Percentiles rank a stretch among this genome's conserved stretches.
phyloP scores from a whole-genome alignment of 1,140 invertebrate genomes.

The Mercenaria mercenaria region DNA sequence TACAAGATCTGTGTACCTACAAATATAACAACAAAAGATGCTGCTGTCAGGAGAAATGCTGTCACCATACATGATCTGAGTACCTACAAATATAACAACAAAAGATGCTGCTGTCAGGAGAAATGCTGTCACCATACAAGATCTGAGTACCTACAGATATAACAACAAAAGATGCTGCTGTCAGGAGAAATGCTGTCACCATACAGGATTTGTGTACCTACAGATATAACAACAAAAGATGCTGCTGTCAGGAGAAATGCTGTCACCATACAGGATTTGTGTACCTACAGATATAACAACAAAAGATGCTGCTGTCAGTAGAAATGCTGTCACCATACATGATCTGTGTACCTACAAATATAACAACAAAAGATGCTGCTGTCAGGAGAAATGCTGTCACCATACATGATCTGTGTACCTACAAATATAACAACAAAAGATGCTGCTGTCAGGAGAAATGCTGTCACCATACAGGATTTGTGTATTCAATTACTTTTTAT shows the following conservation, averaged over 20 bases:
- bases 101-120: conserved; percentile 71
- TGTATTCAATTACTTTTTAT: too few relatives aligned
- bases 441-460: conserved; percentile 68
- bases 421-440: conserved; percentile 75
- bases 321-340: conserved; percentile 70
- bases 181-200: too few relatives aligned
- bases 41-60: too few relatives aligned
- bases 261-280: conserved; percentile 70
- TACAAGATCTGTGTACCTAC: too few relatives aligned
- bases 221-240: conserved; percentile 76
- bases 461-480: too few relatives aligned
- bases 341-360: conserved; percentile 74
- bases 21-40: too few relatives aligned
- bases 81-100: conserved; percentile 74
- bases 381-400: conserved; percentile 68
- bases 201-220: conserved; percentile 74
- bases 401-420: conserved; percentile 75
- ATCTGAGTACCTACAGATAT: conserved; percentile 77
- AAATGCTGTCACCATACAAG: conserved; percentile 69
- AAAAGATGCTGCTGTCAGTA: conserved; percentile 72
- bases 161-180: too few relatives aligned
- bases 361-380: conserved; percentile 73
- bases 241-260: conserved; percentile 69
- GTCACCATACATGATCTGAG: conserved; percentile 72
- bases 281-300: conserved; percentile 78